Conservation (phyloP, 2,113 vertebrate species). For the Dicerorhinus sumatrensis region DNA sequence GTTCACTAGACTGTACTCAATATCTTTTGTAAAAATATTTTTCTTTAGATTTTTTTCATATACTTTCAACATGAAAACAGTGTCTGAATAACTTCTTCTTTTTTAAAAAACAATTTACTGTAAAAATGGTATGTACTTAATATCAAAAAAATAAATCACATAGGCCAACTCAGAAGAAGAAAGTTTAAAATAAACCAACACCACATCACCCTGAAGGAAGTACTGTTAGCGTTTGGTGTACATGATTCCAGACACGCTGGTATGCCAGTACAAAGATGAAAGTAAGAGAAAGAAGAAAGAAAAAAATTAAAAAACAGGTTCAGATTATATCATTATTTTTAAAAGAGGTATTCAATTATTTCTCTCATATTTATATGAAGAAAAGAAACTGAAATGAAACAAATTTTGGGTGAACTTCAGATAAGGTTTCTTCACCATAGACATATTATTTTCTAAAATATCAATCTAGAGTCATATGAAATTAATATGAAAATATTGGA, state of each 20-base stretch:
- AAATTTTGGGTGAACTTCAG: neutral
- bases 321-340: neutral
- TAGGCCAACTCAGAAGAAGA: neutral
- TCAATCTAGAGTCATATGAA: neutral
- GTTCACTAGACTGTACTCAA: neutral
- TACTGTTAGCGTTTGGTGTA: neutral
- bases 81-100: neutral
- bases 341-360: neutral
- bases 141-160: neutral
- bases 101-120: neutral
- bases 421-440: neutral
- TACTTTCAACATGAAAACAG: neutral
- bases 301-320: neutral
- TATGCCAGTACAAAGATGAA: neutral
- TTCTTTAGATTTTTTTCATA: neutral
- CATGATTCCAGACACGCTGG: neutral
- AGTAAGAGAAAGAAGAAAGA: neutral
- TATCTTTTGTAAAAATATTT: neutral
- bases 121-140: neutral
- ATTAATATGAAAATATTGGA: neutral
- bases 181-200: neutral
- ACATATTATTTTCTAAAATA: neutral
- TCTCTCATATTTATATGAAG: neutral
- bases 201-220: neutral
- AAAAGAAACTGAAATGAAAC: neutral